A percentile compares a stretch with the other conserved stretches of the same genome.
Evolutionary conservation across 2,888 invertebrate species (phyloP).

Genomic region (Metacarcinus magister): DNA sequence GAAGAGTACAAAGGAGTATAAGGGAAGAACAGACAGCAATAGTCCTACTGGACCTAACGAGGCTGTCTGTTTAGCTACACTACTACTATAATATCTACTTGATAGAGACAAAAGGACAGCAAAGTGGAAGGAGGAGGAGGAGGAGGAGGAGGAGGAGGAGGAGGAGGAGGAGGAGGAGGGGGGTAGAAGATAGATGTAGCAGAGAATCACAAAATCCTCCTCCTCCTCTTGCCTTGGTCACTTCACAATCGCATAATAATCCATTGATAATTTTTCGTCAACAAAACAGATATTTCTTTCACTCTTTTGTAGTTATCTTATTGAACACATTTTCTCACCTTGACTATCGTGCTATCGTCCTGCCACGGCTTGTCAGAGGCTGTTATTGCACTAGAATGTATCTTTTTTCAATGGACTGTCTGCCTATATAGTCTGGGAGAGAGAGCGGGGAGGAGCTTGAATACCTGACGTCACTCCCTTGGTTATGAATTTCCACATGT

Average conservation of each 20-base stretch:
- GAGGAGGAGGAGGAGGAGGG: neutral
- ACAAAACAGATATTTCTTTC: neutral
- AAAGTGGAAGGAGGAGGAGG: no score
- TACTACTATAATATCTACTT: no score
- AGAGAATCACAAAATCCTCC: no score
- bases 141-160: neutral
- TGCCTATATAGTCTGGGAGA: constrained; percentile 66
- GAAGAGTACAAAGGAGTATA: no score
- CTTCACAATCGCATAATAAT: constrained; percentile 5
- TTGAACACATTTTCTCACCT: constrained; percentile 54
- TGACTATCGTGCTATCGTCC: constrained; percentile 54
- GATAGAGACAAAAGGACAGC: no score
- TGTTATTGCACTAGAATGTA: constrained; percentile 77
- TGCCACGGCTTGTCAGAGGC: constrained; percentile 65
- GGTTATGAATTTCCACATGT: constrained; percentile 35
- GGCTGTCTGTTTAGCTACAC: no score
- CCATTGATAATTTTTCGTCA: neutral
- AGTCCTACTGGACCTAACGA: no score
- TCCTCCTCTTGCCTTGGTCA: neutral
- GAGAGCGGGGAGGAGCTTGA: constrained; percentile 59
- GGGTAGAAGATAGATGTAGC: neutral
- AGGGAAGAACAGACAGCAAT: no score
- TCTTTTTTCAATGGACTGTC: constrained; percentile 77
- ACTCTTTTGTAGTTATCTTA: neutral
- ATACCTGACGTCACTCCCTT: constrained; percentile 61